Base-by-base conservation (phyloP, 2,888 invertebrate species). In the Habrosyne pyritoides region DNA sequence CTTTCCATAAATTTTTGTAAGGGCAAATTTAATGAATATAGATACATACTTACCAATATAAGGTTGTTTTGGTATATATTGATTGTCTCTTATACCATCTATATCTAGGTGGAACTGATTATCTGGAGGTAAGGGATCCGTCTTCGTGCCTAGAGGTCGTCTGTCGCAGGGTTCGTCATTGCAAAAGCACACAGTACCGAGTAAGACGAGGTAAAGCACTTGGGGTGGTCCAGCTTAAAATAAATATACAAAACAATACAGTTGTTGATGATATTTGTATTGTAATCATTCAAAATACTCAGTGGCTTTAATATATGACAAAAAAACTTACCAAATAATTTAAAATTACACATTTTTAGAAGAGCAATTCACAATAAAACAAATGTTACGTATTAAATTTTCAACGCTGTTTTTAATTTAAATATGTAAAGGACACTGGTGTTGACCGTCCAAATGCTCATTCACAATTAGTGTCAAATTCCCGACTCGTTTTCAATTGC, bases 31-130 rank as follows among this genome's bases (percentile, higher is more conserved):
- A 10, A 28, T 28, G 28, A 10, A 6, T 28, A 10, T 8, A 24
- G 30, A 30, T 5, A 28, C 2, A 22, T 22, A n/a, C 53, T 26
- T 65, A 81, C 77, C 77, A 42, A 53, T 67, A 52, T 73, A 78
- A 21, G 54, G 50, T 2, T 33, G 53, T 53, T 71, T 73, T 69
- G 91, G 87, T 52, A 77, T 83, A 57, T 91, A 91, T 47, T 70
- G 65, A 12, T 71, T 65, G 0, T 77, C 76, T 12, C 83, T 83
- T 53, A 88, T 83, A 22, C 73, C 79, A 1, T 77, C 74, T 14
- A 92, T 83, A 33, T 89, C 86, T 21, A 92, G 71, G 18, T 78
- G 70, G 54, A 89, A 92, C 14, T 86, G 75, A 61, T 88, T 84
- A 59, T 92, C 91, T 0, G 91, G 86, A 0, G 86, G 84, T 5